Evolutionary conservation across 2,113 vertebrate species (phyloP).

Genomic region (Camelus bactrianus): DNA sequence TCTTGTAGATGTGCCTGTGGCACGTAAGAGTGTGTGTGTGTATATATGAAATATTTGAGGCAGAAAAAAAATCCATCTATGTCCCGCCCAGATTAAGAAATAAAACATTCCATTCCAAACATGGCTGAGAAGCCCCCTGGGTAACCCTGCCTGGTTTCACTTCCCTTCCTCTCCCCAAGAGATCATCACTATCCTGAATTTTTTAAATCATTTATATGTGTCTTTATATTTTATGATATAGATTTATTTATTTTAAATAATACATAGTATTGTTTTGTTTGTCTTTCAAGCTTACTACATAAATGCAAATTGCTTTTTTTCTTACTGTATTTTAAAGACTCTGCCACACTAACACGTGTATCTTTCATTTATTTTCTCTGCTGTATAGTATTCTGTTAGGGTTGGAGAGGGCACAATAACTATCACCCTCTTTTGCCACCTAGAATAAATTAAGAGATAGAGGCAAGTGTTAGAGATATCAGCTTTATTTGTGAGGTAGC

Average conservation of each 20-base stretch:
- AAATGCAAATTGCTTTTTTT: slow-evolving; percentile 16
- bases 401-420: neutral
- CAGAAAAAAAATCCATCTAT: neutral
- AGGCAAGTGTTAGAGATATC: neutral
- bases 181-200: neutral
- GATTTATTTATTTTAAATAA: slow-evolving; percentile 34
- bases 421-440: neutral
- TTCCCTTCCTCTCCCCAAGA: neutral
- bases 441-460: neutral
- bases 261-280: neutral
- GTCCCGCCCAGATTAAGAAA: neutral
- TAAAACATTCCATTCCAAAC: neutral
- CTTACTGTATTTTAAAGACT: neutral
- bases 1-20: neutral
- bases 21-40: neutral
- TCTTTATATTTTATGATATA: slow-evolving; percentile 19
- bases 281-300: slow-evolving; percentile 16
- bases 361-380: slow-evolving; percentile 8
- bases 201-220: neutral
- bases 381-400: neutral
- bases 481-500: neutral
- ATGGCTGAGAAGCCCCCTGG: neutral
- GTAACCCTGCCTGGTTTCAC: neutral
- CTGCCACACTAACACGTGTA: neutral
- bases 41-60: neutral